Conservation (phyloP, 2,113 vertebrate genomes). For the Misgurnus mizolepis region DNA sequence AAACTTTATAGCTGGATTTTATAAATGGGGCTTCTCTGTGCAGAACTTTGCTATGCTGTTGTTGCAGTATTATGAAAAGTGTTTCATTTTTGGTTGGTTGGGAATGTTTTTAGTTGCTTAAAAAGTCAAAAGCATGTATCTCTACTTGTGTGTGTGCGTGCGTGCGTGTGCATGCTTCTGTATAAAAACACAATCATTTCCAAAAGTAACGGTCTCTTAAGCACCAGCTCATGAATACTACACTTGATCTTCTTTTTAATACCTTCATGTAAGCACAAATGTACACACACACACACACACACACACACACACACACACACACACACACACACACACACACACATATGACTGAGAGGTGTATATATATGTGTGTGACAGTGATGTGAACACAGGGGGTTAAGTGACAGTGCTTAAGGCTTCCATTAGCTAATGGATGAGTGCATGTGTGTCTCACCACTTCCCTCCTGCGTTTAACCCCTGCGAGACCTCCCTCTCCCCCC, state of each 20-base stretch:
- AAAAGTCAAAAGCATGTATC: too few relatives aligned
- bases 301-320: not conserved
- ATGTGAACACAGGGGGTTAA: constrained; percentile 69
- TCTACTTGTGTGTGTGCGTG: not conserved
- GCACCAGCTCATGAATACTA: not conserved
- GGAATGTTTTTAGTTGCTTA: too few relatives aligned
- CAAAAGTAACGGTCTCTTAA: not conserved
- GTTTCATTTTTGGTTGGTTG: too few relatives aligned
- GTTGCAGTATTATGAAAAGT: too few relatives aligned
- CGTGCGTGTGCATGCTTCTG: not conserved
- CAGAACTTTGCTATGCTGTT: too few relatives aligned
- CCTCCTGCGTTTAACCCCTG: constrained; percentile 54
- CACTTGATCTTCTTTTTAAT: not conserved
- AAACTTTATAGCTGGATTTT: too few relatives aligned
- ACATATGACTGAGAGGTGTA: constrained; percentile 1
- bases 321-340: constrained; percentile 14
- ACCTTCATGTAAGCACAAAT: not conserved
- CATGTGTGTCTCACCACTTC: constrained; percentile 64
- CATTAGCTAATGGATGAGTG: constrained; percentile 94
- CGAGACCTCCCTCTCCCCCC: not conserved
- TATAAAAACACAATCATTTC: not conserved
- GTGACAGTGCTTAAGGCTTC: constrained; percentile 79
- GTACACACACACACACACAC: constrained; percentile 15
- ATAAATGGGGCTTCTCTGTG: too few relatives aligned
- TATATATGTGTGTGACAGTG: constrained; percentile 16